phyloP scores from a whole-genome alignment of 2,888 invertebrate genomes.

The Drosophila anomalipes region DNA sequence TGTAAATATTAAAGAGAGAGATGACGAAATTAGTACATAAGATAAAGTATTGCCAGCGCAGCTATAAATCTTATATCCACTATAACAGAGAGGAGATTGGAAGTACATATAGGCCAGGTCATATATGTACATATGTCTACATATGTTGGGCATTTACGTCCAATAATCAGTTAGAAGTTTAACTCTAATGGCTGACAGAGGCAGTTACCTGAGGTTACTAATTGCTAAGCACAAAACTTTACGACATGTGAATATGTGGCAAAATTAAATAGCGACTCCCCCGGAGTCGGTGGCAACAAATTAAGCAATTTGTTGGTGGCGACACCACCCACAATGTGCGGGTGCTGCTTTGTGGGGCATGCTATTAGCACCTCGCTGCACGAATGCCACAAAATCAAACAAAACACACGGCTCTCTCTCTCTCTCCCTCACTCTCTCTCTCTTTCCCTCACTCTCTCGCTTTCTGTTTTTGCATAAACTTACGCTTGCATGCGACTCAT shows the following conservation, averaged over 20 bases:
- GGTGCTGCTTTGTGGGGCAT: slow-evolving; percentile 36
- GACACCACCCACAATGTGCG: slow-evolving; percentile 50
- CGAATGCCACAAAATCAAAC: slow-evolving; percentile 24
- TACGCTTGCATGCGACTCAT: slow-evolving; percentile 82
- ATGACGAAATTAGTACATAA: neutral
- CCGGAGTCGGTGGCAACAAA: slow-evolving; percentile 54
- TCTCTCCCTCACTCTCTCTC: neutral
- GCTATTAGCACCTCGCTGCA: slow-evolving; percentile 68
- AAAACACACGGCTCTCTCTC: slow-evolving; percentile 2
- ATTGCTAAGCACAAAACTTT: slow-evolving; percentile 60
- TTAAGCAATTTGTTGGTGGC: slow-evolving; percentile 69
- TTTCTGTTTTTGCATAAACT: slow-evolving; percentile 65
- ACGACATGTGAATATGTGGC: slow-evolving; percentile 58
- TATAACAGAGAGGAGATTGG: slow-evolving; percentile 12
- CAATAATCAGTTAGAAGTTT: slow-evolving; percentile 40
- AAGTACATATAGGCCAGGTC: neutral
- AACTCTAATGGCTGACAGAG: slow-evolving; percentile 33
- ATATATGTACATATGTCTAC: neutral
- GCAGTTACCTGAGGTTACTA: slow-evolving; percentile 59
- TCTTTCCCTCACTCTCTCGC: neutral
- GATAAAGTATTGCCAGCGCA: neutral
- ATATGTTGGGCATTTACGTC: slow-evolving; percentile 12
- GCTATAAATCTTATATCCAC: slow-evolving; percentile 47
- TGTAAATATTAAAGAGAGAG: slow-evolving; percentile 2
- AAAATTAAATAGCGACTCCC: slow-evolving; percentile 38